phyloP scores from a whole-genome alignment of 2,888 invertebrate species.

The Polylopha cassiicola region DNA sequence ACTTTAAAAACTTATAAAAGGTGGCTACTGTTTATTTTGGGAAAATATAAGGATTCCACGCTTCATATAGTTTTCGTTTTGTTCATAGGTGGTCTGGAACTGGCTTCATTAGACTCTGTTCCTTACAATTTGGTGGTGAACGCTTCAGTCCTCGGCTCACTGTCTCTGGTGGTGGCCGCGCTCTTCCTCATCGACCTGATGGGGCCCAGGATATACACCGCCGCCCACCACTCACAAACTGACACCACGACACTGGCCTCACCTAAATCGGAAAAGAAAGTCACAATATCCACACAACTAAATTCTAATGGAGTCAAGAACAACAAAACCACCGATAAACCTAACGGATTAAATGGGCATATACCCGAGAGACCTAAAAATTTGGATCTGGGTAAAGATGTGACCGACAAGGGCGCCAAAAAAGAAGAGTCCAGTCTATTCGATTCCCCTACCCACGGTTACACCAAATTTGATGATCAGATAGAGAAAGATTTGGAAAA shows the following conservation, averaged over 20 bases:
- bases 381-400: slow-evolving; percentile 49
- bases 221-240: slow-evolving; percentile 61
- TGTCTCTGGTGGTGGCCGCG: slow-evolving; percentile 81
- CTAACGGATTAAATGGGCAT: slow-evolving; percentile 34
- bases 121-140: slow-evolving; percentile 82
- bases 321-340: slow-evolving; percentile 21
- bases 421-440: slow-evolving; percentile 44
- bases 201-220: slow-evolving; percentile 71
- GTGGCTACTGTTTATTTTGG: no score
- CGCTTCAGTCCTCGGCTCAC: slow-evolving; percentile 82
- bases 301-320: slow-evolving; percentile 37
- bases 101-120: slow-evolving; percentile 84
- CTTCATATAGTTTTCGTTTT: slow-evolving; percentile 8
- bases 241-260: slow-evolving; percentile 45
- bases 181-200: slow-evolving; percentile 83
- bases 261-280: slow-evolving; percentile 54
- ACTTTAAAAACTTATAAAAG: no score
- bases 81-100: slow-evolving; percentile 79
- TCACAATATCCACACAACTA: slow-evolving; percentile 45
- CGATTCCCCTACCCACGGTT: slow-evolving; percentile 45
- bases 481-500: slow-evolving; percentile 56
- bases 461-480: slow-evolving; percentile 46
- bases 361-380: slow-evolving; percentile 56
- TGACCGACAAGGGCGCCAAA: slow-evolving; percentile 38
- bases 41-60: slow-evolving; percentile 1